These are phyloP conservation scores for Epinephelus fuscoguttatus DNA, from an alignment of 2,113 vertebrate species.

Conservation along the genomic window DNA sequence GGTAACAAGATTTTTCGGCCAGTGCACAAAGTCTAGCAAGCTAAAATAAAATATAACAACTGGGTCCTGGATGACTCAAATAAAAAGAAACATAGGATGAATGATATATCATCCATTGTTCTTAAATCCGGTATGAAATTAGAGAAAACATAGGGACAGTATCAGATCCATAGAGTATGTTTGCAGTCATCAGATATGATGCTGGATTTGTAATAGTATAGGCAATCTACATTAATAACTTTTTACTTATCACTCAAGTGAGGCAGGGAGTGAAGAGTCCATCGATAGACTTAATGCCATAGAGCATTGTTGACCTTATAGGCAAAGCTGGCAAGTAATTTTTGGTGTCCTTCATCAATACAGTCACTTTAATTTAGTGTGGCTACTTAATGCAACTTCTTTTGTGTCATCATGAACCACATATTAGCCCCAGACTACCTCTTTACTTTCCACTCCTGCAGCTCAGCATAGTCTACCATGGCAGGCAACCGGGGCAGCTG, in stretches of 20 bases:
- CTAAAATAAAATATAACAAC: not conserved
- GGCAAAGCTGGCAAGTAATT: not conserved
- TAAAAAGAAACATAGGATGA: not conserved
- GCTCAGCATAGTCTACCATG: slow-evolving; percentile 32
- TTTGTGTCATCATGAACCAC: slow-evolving; percentile 51
- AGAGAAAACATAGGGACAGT: not conserved
- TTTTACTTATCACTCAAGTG: not conserved
- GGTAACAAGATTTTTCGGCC: not conserved
- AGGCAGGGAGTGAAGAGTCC: not conserved
- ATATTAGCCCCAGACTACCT: slow-evolving; percentile 47
- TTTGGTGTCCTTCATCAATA: slow-evolving; percentile 15
- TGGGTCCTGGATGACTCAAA: not conserved
- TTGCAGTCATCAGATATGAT: not conserved
- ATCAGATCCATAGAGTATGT: not conserved
- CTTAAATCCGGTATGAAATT: not conserved
- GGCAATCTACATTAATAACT: not conserved
- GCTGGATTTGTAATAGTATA: not conserved
- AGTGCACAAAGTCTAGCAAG: not conserved
- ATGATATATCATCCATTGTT: not conserved
- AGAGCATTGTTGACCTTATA: slow-evolving; percentile 6
- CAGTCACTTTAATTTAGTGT: slow-evolving; percentile 24
- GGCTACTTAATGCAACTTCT: slow-evolving; percentile 34
- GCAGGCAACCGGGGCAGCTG: slow-evolving; percentile 48
- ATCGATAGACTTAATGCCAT: not conserved
- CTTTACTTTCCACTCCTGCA: slow-evolving; percentile 62